Percentiles rank a stretch among this genome's conserved stretches.
These are phyloP conservation scores for Octodon degus DNA, from an alignment of 2,113 vertebrate genomes.

Conservation along the genomic window DNA sequence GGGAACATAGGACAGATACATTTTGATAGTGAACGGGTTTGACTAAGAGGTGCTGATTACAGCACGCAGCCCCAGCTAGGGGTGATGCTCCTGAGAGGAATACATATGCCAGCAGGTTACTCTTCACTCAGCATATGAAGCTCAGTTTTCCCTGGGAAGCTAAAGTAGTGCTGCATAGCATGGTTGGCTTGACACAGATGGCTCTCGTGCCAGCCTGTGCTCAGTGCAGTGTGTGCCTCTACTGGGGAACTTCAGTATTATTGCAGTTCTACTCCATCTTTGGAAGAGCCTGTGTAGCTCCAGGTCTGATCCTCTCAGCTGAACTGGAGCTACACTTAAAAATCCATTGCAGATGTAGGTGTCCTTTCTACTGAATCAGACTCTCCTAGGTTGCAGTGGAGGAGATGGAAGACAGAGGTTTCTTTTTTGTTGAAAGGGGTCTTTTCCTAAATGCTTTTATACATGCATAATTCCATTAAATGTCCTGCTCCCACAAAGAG, in stretches of 20 bases:
- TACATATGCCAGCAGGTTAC: too few species aligned
- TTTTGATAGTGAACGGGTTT: not conserved
- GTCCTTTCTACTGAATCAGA: not conserved
- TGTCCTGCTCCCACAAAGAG: not conserved
- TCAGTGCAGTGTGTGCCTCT: fast-evolving
- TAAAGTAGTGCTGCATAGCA: not conserved
- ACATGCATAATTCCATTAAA: not conserved
- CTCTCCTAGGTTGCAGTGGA: not conserved
- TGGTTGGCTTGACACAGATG: not conserved
- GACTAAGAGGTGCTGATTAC: not conserved
- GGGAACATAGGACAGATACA: too few species aligned
- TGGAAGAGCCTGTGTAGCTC: not conserved
- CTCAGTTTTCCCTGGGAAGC: not conserved
- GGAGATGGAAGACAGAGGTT: not conserved
- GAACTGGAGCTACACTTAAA: not conserved
- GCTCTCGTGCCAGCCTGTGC: too few species aligned
- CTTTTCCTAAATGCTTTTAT: not conserved
- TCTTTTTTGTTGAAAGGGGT: not conserved
- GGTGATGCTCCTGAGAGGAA: not conserved
- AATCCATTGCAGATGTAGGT: not conserved
- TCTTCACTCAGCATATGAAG: not conserved
- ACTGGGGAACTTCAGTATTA: not conserved
- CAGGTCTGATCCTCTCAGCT: not conserved
- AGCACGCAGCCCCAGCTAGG: not conserved
- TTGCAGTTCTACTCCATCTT: not conserved